Conservation (phyloP, 2,113 vertebrate genomes). For the Rhinopithecus roxellana region DNA sequence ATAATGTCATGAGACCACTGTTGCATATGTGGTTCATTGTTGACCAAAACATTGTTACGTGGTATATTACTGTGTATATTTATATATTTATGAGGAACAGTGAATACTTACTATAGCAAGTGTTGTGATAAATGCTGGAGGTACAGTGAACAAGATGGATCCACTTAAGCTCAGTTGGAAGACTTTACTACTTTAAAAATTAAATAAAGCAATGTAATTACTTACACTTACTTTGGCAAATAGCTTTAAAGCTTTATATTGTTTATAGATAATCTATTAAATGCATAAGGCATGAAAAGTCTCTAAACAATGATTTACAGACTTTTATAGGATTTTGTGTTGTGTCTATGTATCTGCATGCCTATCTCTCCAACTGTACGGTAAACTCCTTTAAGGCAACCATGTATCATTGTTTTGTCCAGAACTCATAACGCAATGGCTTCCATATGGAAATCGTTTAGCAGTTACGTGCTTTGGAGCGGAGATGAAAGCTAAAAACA, state of each 20-base stretch:
- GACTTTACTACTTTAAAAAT: neutral
- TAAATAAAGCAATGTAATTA: neutral
- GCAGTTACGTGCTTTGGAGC: neutral
- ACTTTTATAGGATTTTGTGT: neutral
- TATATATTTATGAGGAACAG: neutral
- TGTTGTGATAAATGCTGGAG: neutral
- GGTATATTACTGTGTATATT: neutral
- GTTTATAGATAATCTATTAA: neutral
- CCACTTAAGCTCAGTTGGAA: neutral
- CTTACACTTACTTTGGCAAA: neutral
- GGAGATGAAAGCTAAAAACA: neutral
- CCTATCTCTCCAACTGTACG: neutral
- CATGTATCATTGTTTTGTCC: neutral
- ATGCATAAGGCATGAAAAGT: neutral
- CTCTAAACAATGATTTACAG: neutral
- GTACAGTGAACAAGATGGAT: neutral
- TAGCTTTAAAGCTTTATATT: neutral
- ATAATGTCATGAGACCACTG: neutral
- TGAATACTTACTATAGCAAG: neutral
- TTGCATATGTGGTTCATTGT: neutral
- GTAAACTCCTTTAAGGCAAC: neutral
- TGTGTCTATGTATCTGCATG: neutral
- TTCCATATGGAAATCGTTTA: neutral
- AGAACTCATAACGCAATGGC: neutral
- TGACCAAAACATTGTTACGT: neutral